phyloP scores from a whole-genome alignment of 1,140 invertebrate genomes.

The Drosophila carrolli region DNA sequence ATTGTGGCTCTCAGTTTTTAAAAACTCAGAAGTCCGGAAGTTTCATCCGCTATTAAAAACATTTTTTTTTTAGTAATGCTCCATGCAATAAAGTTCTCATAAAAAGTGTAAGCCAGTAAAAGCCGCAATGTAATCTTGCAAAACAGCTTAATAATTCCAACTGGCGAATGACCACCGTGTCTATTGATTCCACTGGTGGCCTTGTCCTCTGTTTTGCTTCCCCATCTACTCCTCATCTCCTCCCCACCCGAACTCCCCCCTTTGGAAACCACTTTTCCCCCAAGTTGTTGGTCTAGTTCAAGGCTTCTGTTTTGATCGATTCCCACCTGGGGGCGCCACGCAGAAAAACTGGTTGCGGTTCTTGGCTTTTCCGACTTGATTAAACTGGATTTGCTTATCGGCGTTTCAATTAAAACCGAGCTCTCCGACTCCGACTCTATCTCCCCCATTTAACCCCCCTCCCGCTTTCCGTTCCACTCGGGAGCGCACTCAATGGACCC shows the following conservation, averaged over 20 bases:
- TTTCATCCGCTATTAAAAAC: too few relatives aligned
- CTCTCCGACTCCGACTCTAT: conserved; percentile 11
- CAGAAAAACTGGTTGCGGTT: conserved; percentile 50
- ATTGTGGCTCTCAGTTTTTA: too few relatives aligned
- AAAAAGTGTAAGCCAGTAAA: not conserved
- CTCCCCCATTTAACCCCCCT: not conserved
- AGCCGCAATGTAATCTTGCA: not conserved
- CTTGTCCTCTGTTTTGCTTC: conserved; percentile 24
- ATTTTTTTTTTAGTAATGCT: too few relatives aligned
- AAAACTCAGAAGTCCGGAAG: too few relatives aligned
- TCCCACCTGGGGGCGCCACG: not conserved
- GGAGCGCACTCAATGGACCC: conserved; percentile 55
- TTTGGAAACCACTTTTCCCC: conserved; percentile 10
- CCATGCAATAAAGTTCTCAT: not conserved
- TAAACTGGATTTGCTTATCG: conserved; percentile 57
- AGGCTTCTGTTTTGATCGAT: conserved; percentile 32
- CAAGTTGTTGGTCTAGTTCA: conserved; percentile 55
- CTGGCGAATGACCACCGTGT: conserved; percentile 1
- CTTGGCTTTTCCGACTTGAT: conserved; percentile 48
- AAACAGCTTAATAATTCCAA: not conserved
- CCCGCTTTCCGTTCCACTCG: conserved; percentile 44
- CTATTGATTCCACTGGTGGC: conserved; percentile 36
- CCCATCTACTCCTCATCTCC: not conserved
- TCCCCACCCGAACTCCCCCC: not conserved
- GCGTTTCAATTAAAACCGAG: conserved; percentile 55